Percentiles rank a stretch among this genome's conserved stretches.
phyloP scores from a whole-genome alignment of 2,113 vertebrate genomes.

The Siphamia tubifer region DNA sequence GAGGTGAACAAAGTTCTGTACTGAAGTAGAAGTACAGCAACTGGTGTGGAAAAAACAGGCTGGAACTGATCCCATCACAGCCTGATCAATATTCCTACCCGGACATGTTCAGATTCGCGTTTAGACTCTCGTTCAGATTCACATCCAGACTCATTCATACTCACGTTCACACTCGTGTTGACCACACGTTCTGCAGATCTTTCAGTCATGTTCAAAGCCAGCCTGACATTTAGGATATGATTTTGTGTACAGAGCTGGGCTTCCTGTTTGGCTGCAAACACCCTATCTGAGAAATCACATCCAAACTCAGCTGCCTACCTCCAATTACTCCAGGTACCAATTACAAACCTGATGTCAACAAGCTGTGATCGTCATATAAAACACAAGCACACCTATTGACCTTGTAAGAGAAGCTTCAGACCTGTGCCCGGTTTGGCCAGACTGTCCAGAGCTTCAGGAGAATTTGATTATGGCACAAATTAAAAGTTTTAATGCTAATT shows the following conservation, averaged over 20 bases:
- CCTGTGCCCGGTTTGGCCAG: neutral
- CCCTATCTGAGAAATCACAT: constrained; percentile 7
- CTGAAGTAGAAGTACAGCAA: no score
- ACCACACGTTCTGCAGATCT: constrained; percentile 11
- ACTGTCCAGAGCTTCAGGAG: neutral
- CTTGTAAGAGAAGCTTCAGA: neutral
- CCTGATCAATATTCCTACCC: constrained; percentile 8
- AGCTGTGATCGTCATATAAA: constrained; percentile 17
- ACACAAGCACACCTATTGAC: constrained; percentile 13
- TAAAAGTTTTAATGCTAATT: neutral
- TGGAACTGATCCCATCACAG: constrained; percentile 10
- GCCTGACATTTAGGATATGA: constrained; percentile 22
- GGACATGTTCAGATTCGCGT: constrained; percentile 6
- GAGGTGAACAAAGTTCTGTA: neutral
- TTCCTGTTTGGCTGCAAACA: constrained; percentile 1
- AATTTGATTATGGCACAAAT: neutral
- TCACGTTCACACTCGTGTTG: no score
- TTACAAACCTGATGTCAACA: constrained; percentile 23
- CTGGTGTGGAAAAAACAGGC: neutral
- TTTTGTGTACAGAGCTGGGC: constrained; percentile 16
- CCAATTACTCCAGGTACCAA: constrained; percentile 32
- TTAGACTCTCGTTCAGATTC: no score
- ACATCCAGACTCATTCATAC: no score
- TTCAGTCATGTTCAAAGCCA: constrained; percentile 17
- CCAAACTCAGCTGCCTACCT: constrained; percentile 16